Base-by-base conservation (phyloP, 1,140 invertebrate species). In the Platorchestia sp. region DNA sequence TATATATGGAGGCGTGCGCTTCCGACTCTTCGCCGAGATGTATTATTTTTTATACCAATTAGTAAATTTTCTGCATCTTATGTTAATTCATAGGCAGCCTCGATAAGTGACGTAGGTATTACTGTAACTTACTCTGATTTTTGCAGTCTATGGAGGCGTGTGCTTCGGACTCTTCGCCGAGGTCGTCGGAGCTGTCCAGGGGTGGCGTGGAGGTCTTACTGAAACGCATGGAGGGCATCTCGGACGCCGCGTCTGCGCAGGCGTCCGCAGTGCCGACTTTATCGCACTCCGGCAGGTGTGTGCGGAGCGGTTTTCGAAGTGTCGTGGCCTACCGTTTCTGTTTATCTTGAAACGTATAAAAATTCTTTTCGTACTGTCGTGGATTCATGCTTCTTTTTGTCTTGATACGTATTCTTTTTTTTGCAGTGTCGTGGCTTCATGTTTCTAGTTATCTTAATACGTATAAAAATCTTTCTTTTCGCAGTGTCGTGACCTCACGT, bases 171-270 rank as follows among this genome's bases (percentile, higher is more conserved):
- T 93, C 91, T 16, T 93, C 91, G 19, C 91, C 91, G 5, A 44
- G 91, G 91, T 93, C 91, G 43, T 45, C 43, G 7, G 91, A 93
- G 91, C 91, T 93, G 7, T 42, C 91, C 45, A 93, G 44, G n/a
- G 91, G 91, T 19, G 91, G 91, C 44, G 91, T 93, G 43, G 91
- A 44, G 1, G 91, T 93, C 44, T 44, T 93, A 44, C 91, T 93
- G 10, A 44, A 93, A 44, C 91, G 91, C 91, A 93, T 93, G 91
- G 91, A 93, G 91, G 45, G 45, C 43, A 93, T 93, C 91, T 45
- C 91, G 3, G 87, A 90, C 87, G 86, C 86, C 22, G 10, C 43
- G 19, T 14, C 91, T 10, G 91, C 45, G 0, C 44, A 93, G 43
- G 91, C 45, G 43, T 44, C 91, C 19, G 91, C 91, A 6, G 7